phyloP scores from a whole-genome alignment of 1,140 invertebrate genomes.

The Drosophila erecta region DNA sequence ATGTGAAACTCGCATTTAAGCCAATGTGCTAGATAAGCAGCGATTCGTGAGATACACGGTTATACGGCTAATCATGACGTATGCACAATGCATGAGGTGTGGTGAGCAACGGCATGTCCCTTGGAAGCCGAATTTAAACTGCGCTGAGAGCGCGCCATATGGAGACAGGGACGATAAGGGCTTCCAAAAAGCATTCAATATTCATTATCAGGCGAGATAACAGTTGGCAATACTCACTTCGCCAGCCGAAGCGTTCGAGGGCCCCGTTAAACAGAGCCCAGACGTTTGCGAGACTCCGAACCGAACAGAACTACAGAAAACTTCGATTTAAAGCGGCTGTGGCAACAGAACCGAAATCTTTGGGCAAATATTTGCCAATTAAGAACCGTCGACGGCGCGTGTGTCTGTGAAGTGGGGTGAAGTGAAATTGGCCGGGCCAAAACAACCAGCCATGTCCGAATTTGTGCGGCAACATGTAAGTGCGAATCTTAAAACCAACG shows the following conservation, averaged over 20 bases:
- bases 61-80: conserved; percentile 50
- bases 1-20: neutral
- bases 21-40: conserved; percentile 28
- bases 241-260: conserved; percentile 37
- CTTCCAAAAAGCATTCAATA: conserved; percentile 75
- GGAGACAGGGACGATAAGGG: conserved; percentile 44
- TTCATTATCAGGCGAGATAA: conserved; percentile 71
- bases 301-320: conserved; percentile 47
- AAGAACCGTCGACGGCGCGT: conserved; percentile 36
- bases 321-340: conserved; percentile 62
- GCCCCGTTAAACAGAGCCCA: conserved; percentile 42
- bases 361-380: conserved; percentile 71
- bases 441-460: conserved; percentile 56
- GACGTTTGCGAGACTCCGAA: conserved; percentile 60
- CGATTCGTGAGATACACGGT: conserved; percentile 5
- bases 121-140: conserved; percentile 2
- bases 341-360: conserved; percentile 61
- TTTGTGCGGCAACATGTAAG: conserved; percentile 76
- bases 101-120: conserved; percentile 16
- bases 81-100: conserved; percentile 27
- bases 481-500: neutral
- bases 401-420: conserved; percentile 38
- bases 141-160: conserved; percentile 39
- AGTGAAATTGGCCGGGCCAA: conserved; percentile 18
- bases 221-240: conserved; percentile 43